phyloP scores from a whole-genome alignment of 2,888 invertebrate genomes.

The Microdon myrmicae region DNA sequence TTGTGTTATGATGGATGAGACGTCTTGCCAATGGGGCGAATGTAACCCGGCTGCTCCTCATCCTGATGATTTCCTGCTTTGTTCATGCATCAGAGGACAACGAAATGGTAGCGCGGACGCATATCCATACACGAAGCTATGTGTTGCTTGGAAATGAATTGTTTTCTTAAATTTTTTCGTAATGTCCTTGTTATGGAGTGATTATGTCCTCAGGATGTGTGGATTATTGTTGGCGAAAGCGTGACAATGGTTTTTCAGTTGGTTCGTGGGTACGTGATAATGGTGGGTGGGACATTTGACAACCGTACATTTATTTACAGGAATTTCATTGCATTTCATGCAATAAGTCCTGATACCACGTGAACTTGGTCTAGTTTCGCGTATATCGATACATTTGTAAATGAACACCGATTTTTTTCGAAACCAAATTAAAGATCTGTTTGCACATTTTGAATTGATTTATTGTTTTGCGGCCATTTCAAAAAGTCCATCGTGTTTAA shows the following conservation, averaged over 20 bases:
- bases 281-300: background rate
- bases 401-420: too few species aligned
- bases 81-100: too few species aligned
- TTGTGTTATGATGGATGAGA: slow-evolving; percentile 52
- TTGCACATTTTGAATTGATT: too few species aligned
- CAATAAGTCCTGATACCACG: too few species aligned
- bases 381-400: too few species aligned
- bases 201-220: slow-evolving; percentile 39
- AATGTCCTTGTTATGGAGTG: slow-evolving; percentile 51
- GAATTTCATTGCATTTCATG: too few species aligned
- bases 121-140: slow-evolving; percentile 13
- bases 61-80: slow-evolving; percentile 8
- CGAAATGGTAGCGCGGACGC: slow-evolving; percentile 8
- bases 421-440: too few species aligned
- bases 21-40: slow-evolving; percentile 26
- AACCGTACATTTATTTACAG: too few species aligned
- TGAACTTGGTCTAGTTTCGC: too few species aligned
- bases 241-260: slow-evolving; percentile 27
- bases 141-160: slow-evolving; percentile 23
- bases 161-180: slow-evolving; percentile 45
- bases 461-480: too few species aligned
- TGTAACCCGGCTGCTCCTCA: background rate
- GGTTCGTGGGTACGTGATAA: background rate
- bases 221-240: slow-evolving; percentile 39
- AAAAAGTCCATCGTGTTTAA: too few species aligned